Percentiles rank a stretch among this genome's conserved stretches.
Evolutionary conservation across 35 echinoderm and acorn worm species (phyloP).

Genomic region (Ptychodera flava): DNA sequence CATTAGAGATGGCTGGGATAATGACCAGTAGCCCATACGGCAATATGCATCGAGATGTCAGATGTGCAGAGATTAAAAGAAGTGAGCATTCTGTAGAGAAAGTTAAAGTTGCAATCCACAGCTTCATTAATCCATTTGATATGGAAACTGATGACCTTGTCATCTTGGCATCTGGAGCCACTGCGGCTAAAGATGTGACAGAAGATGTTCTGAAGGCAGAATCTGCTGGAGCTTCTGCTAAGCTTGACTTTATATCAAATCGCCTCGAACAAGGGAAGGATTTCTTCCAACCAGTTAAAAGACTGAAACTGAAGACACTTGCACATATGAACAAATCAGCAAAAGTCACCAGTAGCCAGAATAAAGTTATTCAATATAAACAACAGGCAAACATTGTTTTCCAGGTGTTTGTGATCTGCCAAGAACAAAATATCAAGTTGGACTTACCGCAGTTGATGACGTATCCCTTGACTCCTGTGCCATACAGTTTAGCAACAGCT

Average conservation of each 20-base stretch:
- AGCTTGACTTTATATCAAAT: slow-evolving; percentile 40
- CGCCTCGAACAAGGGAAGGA: slow-evolving; percentile 17
- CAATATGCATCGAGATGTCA: slow-evolving; percentile 46
- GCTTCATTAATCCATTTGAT: slow-evolving; percentile 58
- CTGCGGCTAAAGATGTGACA: slow-evolving; percentile 2
- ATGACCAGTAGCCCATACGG: slow-evolving; percentile 4
- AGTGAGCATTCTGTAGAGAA: slow-evolving; percentile 38
- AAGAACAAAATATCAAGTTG: slow-evolving; percentile 17
- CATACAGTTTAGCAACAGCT: background rate
- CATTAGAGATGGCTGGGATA: slow-evolving; percentile 38
- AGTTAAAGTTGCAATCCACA: slow-evolving; percentile 26
- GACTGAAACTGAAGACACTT: slow-evolving; percentile 42
- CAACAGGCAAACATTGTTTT: slow-evolving; percentile 52
- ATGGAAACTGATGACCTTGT: slow-evolving; percentile 37
- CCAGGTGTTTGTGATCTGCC: slow-evolving; percentile 42
- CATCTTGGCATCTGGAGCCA: slow-evolving; percentile 25
- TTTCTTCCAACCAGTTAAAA: slow-evolving; percentile 72
- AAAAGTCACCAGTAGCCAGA: slow-evolving; percentile 33
- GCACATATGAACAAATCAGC: slow-evolving; percentile 30
- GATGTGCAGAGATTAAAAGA: slow-evolving; percentile 40
- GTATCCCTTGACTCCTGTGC: slow-evolving; percentile 42
- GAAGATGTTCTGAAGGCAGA: slow-evolving; percentile 13
- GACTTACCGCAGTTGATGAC: slow-evolving; percentile 53
- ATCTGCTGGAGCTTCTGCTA: slow-evolving; percentile 44
- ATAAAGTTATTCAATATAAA: slow-evolving; percentile 60